Evolutionary conservation across 2,113 vertebrate genomes (phyloP).

Genomic region (Pampusana beccarii): DNA sequence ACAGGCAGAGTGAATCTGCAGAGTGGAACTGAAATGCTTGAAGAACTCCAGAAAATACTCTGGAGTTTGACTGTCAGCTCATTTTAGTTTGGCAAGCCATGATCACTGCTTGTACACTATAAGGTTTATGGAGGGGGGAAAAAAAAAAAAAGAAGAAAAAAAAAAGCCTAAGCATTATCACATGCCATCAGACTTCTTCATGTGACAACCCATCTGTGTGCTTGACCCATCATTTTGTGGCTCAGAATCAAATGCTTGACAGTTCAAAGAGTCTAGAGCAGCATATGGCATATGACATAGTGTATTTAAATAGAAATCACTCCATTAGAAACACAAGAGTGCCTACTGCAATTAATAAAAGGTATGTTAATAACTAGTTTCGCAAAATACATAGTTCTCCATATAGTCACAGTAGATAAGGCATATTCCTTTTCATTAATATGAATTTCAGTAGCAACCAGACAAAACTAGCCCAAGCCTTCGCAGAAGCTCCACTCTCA

Average conservation of each 20-base stretch:
- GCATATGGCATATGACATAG: conserved; percentile 55
- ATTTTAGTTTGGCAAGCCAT: conserved; percentile 59
- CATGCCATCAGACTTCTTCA: conserved; percentile 58
- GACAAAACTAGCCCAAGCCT: neutral
- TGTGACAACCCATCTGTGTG: conserved; percentile 59
- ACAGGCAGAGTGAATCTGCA: conserved; percentile 7
- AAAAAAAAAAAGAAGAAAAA: neutral
- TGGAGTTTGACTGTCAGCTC: conserved; percentile 38
- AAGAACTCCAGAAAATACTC: conserved; percentile 9
- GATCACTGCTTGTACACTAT: conserved; percentile 1
- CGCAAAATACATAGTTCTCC: neutral
- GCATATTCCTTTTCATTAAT: neutral
- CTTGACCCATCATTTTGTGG: neutral
- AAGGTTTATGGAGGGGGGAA: neutral
- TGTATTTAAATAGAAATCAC: conserved; percentile 63
- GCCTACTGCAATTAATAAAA: conserved; percentile 41
- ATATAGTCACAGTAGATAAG: neutral
- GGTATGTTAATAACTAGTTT: conserved; percentile 7
- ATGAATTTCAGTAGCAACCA: neutral
- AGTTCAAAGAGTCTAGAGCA: conserved; percentile 62
- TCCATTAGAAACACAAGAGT: conserved; percentile 42
- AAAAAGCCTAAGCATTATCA: neutral
- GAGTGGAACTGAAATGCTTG: conserved; percentile 49
- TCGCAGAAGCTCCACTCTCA: neutral
- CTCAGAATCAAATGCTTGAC: conserved; percentile 45